Evolutionary conservation across 2,113 vertebrate genomes (phyloP).

Genomic region (Psophia crepitans): DNA sequence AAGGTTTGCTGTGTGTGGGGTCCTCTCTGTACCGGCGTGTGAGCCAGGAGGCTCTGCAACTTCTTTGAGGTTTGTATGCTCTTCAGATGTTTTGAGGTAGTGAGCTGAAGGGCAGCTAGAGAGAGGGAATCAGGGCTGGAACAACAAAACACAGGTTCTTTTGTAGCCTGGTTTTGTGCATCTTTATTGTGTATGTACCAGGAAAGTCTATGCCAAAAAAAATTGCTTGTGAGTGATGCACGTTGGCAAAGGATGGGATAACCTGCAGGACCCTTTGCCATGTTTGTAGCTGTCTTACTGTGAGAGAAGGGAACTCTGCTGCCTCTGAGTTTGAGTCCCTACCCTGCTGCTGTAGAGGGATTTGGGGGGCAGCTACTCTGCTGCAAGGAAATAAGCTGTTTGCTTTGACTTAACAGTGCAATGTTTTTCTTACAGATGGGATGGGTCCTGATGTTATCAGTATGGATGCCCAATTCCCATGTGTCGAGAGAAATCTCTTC

Average conservation of each 20-base stretch:
- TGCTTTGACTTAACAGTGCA: background rate
- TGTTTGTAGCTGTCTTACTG: background rate
- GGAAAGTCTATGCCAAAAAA: background rate
- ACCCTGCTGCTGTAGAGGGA: background rate
- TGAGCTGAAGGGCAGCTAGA: accelerated
- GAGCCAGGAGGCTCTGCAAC: accelerated
- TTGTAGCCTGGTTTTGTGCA: accelerated
- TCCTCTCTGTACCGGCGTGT: accelerated
- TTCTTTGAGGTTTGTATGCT: background rate
- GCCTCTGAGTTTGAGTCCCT: background rate
- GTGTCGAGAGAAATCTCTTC: accelerated
- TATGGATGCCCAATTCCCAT: accelerated
- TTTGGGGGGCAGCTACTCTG: background rate
- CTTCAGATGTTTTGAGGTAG: accelerated
- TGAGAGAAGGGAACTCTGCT: background rate
- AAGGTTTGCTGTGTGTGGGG: accelerated
- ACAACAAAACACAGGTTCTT: accelerated
- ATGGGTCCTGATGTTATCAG: accelerated
- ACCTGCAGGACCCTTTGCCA: background rate
- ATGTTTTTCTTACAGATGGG: accelerated
- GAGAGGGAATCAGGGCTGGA: accelerated
- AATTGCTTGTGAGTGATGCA: accelerated
- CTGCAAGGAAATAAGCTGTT: background rate
- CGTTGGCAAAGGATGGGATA: accelerated
- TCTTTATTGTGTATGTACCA: accelerated